These are phyloP conservation scores for Chirona hameri DNA, from an alignment of 2,888 invertebrate genomes.

Conservation along the genomic window DNA sequence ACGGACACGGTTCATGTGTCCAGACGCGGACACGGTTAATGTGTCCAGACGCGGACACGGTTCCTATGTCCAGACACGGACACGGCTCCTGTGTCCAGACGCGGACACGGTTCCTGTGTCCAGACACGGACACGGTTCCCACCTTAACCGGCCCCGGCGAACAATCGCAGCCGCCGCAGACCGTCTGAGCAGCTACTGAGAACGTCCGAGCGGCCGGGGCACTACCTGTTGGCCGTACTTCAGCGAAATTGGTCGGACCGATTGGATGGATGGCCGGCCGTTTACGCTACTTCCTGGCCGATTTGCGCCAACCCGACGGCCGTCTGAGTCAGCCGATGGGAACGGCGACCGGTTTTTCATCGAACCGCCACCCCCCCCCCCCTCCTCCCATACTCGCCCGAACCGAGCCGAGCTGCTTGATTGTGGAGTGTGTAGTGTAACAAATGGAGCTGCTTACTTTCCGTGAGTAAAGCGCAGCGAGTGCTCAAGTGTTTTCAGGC, in stretches of 20 bases:
- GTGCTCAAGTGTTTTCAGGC: background rate
- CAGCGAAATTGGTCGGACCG: background rate
- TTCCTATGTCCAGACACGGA: no score
- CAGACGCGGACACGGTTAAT: no score
- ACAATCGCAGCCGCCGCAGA: background rate
- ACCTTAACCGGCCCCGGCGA: background rate
- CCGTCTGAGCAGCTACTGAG: background rate
- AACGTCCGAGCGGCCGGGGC: background rate
- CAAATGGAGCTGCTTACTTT: no score
- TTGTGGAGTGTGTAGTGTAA: no score
- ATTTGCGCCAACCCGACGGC: background rate
- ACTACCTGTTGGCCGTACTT: background rate
- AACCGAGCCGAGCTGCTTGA: background rate
- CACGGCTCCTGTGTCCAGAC: no score
- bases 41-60: no score
- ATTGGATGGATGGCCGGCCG: background rate
- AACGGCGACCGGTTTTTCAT: background rate
- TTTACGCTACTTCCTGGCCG: background rate
- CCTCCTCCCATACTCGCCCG: no score
- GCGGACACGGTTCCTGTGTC: no score
- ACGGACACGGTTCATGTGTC: no score
- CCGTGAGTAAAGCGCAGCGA: no score
- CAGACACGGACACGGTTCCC: no score
- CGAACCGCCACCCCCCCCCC: background rate
- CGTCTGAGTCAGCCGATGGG: background rate